Percentiles rank a stretch among this genome's conserved stretches.
Evolutionary conservation across 2,797 vertebrate genomes (phyloP).

Genomic region (Setipinna tenuifilis): DNA sequence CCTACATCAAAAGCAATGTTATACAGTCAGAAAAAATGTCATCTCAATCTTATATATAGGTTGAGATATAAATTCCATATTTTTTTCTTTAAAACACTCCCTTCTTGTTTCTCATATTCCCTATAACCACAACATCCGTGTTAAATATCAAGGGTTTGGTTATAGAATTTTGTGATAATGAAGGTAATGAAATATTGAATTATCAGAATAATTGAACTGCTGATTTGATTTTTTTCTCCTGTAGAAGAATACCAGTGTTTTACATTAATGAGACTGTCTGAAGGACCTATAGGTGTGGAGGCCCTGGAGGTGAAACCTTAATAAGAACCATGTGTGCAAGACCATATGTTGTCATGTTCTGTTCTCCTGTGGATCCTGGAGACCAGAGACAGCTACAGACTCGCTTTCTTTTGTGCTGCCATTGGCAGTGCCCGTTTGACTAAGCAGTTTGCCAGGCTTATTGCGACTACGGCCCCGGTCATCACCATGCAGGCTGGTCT

Average conservation of each 20-base stretch:
- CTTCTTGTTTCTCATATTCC: no score
- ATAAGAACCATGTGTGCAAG: background rate
- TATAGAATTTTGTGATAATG: no score
- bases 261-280: background rate
- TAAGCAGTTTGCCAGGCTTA: constrained; percentile 69
- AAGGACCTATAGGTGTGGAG: background rate
- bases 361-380: background rate
- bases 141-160: no score
- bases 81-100: background rate
- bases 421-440: constrained; percentile 50
- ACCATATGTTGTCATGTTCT: constrained; percentile 26
- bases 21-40: background rate
- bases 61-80: background rate
- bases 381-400: constrained; percentile 67
- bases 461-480: constrained; percentile 58
- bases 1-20: background rate
- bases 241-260: background rate
- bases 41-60: background rate
- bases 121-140: no score
- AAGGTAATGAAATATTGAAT: no score
- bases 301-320: background rate
- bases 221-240: no score
- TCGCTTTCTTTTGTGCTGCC: constrained; percentile 65
- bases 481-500: constrained; percentile 81
- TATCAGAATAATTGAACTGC: no score